A percentile compares a stretch with the other conserved stretches of the same genome.
These are phyloP conservation scores for Smutsia gigantea DNA, from an alignment of 2,797 vertebrate genomes.

Conservation along the genomic window DNA sequence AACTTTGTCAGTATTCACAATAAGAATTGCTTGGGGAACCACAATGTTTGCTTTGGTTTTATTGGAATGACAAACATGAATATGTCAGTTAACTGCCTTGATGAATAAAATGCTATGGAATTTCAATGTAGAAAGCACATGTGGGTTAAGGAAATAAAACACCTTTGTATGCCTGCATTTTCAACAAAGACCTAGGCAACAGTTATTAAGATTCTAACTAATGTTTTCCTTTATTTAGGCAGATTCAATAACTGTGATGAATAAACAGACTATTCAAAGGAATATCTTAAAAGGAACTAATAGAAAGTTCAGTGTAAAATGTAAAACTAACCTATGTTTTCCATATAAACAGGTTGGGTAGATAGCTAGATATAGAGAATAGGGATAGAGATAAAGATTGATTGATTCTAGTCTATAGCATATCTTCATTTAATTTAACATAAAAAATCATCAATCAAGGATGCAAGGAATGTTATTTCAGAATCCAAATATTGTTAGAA, in stretches of 20 bases:
- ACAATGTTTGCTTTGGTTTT: conserved; percentile 58
- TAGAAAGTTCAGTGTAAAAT: neutral
- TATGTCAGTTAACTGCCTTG: conserved; percentile 11
- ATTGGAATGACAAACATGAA: conserved; percentile 49
- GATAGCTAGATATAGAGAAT: neutral
- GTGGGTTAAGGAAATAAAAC: neutral
- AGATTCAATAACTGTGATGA: neutral
- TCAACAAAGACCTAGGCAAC: neutral
- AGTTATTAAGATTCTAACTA: neutral
- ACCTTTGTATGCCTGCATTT: neutral
- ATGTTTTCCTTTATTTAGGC: neutral
- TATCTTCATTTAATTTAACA: neutral
- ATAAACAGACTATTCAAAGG: neutral
- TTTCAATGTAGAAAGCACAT: neutral
- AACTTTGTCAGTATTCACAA: conserved; percentile 60
- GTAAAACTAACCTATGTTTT: neutral
- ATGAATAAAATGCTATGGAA: neutral
- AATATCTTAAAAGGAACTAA: neutral
- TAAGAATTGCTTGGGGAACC: conserved; percentile 50
- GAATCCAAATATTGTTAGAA: conserved; percentile 58
- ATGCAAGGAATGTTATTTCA: conserved; percentile 47
- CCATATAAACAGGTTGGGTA: neutral
- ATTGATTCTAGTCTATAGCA: neutral
- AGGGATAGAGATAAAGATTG: neutral
- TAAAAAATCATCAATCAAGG: conserved; percentile 19